Base-by-base conservation (phyloP, 1,140 invertebrate genomes). In the Bicyclus anynana region DNA sequence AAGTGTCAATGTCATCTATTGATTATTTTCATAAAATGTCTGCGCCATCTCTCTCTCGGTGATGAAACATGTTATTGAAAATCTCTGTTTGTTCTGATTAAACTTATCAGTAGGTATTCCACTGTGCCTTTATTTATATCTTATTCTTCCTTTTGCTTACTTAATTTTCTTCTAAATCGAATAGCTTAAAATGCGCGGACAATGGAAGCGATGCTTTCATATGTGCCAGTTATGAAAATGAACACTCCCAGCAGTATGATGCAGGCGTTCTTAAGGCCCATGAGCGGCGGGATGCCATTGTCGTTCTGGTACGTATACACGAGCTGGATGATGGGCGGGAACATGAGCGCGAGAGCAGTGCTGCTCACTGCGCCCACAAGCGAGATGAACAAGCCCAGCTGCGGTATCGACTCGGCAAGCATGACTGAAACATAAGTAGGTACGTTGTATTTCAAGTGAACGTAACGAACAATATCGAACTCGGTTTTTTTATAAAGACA, bases 361-460 rank as follows among this genome's bases (percentile, higher is more conserved):
- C 95, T 96, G 74, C 95, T 95, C 4, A 98, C 90, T 0, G 97
- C 96, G 1, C 97, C 97, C 38, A 98, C 94, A 37, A 98, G 88
- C 0, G 97, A 97, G 61, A 99, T 98, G 80, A 98, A 94, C 1
- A 96, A 87, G 37, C 95, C 94, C 47, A 99, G 87, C 65, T 96
- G 89, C 0, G 97, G 96, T 54, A 98, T 94, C 0, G 92, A 89
- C 58, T 94, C 92, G 0, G 97, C 97, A 38, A 97, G 84, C 2
- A 92, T 79, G 90, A 97, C 96, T 96, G 88, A 5, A 91, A 90
- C 47, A 59, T 69, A 56, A 60, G 6, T 5, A 44, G 3, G 21
- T 7, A 40, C n/a, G n/a, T n/a, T n/a, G n/a, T n/a, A n/a, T n/a
- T n/a, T n/a, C n/a, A n/a, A n/a, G n/a, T n/a, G n/a, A n/a, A n/a